phyloP scores from a whole-genome alignment of 2,888 invertebrate species.

The Cryptocephalus primarius region DNA sequence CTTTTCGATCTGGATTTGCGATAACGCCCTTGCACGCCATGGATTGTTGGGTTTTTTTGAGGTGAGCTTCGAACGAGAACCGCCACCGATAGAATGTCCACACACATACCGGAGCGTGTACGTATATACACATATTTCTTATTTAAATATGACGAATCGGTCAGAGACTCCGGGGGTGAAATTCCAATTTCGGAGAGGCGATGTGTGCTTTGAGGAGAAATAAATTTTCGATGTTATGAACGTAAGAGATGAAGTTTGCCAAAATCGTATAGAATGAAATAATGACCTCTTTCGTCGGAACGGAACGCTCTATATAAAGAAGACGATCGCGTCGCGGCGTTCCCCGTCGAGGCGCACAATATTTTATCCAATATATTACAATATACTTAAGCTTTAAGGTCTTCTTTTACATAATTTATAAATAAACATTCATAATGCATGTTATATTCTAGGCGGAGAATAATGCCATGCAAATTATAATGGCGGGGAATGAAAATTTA shows the following conservation, averaged over 20 bases:
- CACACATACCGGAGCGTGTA: too few relatives aligned
- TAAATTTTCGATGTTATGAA: too few relatives aligned
- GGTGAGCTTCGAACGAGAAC: too few relatives aligned
- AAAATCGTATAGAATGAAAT: background rate
- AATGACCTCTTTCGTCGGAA: slow-evolving; percentile 5
- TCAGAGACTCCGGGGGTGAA: too few relatives aligned
- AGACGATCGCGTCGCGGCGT: slow-evolving; percentile 12
- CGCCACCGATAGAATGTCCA: too few relatives aligned
- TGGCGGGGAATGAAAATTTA: slow-evolving; percentile 31
- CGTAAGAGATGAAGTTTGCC: too few relatives aligned
- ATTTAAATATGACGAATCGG: too few relatives aligned
- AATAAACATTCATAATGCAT: slow-evolving; percentile 40
- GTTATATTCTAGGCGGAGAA: slow-evolving; percentile 31
- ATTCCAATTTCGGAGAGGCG: too few relatives aligned
- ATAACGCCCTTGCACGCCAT: slow-evolving; percentile 13
- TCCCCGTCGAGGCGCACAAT: slow-evolving; percentile 20
- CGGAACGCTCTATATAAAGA: slow-evolving; percentile 14
- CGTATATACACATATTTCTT: too few relatives aligned
- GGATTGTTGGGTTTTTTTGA: too few relatives aligned
- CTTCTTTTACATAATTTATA: slow-evolving; percentile 39
- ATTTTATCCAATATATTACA: slow-evolving; percentile 33
- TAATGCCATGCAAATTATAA: slow-evolving; percentile 35
- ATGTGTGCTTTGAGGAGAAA: too few relatives aligned
- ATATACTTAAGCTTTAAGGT: slow-evolving; percentile 32
- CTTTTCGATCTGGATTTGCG: slow-evolving; percentile 33